Base-by-base conservation (phyloP, 2,888 invertebrate genomes). In the Congeria kusceri region DNA sequence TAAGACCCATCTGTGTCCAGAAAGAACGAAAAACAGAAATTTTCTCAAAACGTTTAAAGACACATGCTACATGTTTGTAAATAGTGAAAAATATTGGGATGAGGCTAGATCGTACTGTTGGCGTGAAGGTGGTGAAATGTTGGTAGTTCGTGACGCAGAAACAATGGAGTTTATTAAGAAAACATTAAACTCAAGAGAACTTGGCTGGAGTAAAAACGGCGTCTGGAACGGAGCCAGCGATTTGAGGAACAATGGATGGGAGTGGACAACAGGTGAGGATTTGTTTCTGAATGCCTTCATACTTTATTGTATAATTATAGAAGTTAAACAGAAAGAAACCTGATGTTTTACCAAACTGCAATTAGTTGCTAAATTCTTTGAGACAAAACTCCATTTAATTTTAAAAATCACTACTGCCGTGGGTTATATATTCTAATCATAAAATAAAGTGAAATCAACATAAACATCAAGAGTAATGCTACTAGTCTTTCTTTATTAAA, bases 161-260 rank as follows among this genome's bases (percentile, higher is more conserved):
- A 89, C 88, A 53, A 90, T 90, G 90, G 59, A 86, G 20, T 89
- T 88, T 70, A 76, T 91, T 7, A 88, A 79, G 67, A 27, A 27
- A 0, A 69, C 67, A 53, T 77, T 90, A 18, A 76, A 84, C 64
- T 88, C 89, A 0, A 64, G 56, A n/a, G 80, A 86, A 61, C 78
- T 90, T n/a, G 78, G 88, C 44, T 90, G 90, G 90, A 58, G 56
- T 61, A 86, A 79, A 28, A 84, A 88, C 65, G 90, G 90, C 18
- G 89, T 90, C 18, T 91, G 91, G 91, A 85, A 86, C 49, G 91
- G 91, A n/a, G 88, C 90, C 9, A 85, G 86, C 74, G 85, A 86
- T 53, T 65, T 77, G 15, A 47, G 78, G 23, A 67, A 83, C 7
- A 70, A 69, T 20, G 84, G 84, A 28, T 91, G 91, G 91, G 77